Base-by-base conservation (phyloP, 2,888 invertebrate species). In the Drosophila austrosaltans region DNA sequence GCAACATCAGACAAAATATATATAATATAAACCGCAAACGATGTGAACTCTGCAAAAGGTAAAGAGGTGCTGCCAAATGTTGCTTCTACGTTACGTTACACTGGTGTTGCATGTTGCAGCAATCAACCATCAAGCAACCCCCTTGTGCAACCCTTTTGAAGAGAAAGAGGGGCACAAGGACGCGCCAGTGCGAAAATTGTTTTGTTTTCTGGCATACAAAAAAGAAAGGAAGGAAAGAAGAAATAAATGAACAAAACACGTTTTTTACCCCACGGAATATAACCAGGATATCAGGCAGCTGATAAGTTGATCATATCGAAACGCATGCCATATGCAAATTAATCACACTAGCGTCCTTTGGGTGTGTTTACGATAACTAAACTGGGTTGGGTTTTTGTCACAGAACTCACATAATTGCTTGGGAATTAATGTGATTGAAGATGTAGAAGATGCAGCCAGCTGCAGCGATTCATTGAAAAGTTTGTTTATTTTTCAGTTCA, bases 241-340 rank as follows among this genome's bases (percentile, higher is more conserved):
- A 48, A 25, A 3, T 3, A 20, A 48, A 48, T 20, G 44, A 10
- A 12, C 10, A 76, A 81, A 82, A 89, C 89, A 80, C 84, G 87
- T 87, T 82, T 59, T 66, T 30, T 53, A 57, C 10, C 7, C 16
- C 28, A 36, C 3, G 32, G 22, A 36, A 20, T 30, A 25, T 3
- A 30, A 28, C 1, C 36, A 54, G 63, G 10, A 12, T 36, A 28
- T 58, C 61, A 6, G 22, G 62, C 88, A 82, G 78, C 83, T 83
- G 81, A 81, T 89, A 79, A 69, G 42, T 75, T 79, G 84, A 82
- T 89, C 87, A 76, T 78, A 86, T 88, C 83, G 69, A 39, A 53
- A 54, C 61, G 65, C 82, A 83, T 85, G 86, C 81, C 75, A 77
- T 79, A 87, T 87, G 86, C 82, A 87, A 89, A 87, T 87, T 82